phyloP scores from a whole-genome alignment of 2,797 vertebrate species.

The Vireo griseus region DNA sequence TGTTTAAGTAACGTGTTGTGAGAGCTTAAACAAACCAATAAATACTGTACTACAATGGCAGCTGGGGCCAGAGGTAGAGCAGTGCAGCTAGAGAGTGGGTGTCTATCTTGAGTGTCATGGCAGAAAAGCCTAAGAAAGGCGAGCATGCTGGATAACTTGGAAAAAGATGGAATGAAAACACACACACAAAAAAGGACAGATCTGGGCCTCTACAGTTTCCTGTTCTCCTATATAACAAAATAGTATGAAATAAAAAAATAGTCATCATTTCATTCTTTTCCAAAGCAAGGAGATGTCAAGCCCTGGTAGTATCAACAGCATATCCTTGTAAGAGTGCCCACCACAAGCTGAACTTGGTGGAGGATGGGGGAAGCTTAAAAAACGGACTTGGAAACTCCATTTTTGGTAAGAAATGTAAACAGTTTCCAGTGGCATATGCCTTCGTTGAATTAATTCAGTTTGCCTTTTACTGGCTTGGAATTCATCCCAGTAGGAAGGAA shows the following conservation, averaged over 20 bases:
- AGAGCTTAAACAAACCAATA: not conserved
- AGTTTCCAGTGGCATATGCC: conserved; percentile 82
- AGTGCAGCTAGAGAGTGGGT: not conserved
- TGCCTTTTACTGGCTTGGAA: conserved; percentile 83
- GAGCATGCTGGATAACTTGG: not conserved
- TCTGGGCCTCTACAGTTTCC: not conserved
- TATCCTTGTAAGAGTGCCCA: not conserved
- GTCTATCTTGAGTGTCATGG: not conserved
- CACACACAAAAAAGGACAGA: not conserved
- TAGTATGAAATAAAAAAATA: not conserved
- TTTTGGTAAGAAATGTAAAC: conserved; percentile 71
- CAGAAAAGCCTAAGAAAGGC: not conserved
- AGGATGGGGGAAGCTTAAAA: not conserved
- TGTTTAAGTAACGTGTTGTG: not conserved
- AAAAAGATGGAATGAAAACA: not conserved
- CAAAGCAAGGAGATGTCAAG: not conserved
- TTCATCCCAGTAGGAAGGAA: conserved; percentile 76
- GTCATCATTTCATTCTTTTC: not conserved
- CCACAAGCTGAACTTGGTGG: not conserved
- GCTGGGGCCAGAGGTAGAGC: not conserved
- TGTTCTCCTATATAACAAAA: not conserved
- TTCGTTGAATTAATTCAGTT: conserved; percentile 80
- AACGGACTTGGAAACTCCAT: conserved; percentile 49
- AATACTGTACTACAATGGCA: not conserved
- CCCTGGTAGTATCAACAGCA: not conserved